Evolutionary conservation across 2,888 invertebrate species (phyloP).

Genomic region (Cataglyphis rosenhaueri): DNA sequence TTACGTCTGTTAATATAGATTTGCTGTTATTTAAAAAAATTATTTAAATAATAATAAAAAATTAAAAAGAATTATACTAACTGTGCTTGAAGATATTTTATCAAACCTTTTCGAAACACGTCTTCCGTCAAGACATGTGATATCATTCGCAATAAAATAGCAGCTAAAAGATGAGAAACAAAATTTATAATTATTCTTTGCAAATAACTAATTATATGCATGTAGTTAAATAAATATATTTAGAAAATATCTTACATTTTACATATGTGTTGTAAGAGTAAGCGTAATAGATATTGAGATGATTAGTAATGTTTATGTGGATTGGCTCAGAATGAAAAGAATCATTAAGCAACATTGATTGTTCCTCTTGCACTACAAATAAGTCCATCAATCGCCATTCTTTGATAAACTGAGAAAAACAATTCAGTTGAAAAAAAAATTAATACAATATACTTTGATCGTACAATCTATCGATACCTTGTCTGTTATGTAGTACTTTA

Average conservation of each 20-base stretch:
- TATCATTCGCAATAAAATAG: slow-evolving; percentile 87
- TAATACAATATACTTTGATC: neutral
- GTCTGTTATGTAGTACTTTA: slow-evolving; percentile 83
- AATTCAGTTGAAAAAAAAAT: neutral
- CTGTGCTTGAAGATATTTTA: slow-evolving; percentile 73
- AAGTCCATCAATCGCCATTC: slow-evolving; percentile 47
- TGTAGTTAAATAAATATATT: neutral
- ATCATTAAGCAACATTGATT: neutral
- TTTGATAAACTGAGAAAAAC: slow-evolving; percentile 40
- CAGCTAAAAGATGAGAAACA: slow-evolving; percentile 40
- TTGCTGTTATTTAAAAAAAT: neutral
- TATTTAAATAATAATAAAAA: neutral
- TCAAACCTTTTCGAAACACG: slow-evolving; percentile 85
- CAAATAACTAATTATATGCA: neutral
- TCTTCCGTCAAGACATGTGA: slow-evolving; percentile 85
- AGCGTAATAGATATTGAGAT: neutral
- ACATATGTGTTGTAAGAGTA: neutral
- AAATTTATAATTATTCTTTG: neutral
- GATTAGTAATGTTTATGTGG: slow-evolving; percentile 19
- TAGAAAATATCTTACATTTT: slow-evolving; percentile 49
- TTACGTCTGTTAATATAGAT: neutral
- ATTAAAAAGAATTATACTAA: slow-evolving; percentile 71
- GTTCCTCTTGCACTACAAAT: neutral
- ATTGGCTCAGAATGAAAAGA: neutral
- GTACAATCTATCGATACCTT: slow-evolving; percentile 27